These are phyloP conservation scores for Nephrotoma flavescens DNA, from an alignment of 2,888 invertebrate species.

Conservation along the genomic window DNA sequence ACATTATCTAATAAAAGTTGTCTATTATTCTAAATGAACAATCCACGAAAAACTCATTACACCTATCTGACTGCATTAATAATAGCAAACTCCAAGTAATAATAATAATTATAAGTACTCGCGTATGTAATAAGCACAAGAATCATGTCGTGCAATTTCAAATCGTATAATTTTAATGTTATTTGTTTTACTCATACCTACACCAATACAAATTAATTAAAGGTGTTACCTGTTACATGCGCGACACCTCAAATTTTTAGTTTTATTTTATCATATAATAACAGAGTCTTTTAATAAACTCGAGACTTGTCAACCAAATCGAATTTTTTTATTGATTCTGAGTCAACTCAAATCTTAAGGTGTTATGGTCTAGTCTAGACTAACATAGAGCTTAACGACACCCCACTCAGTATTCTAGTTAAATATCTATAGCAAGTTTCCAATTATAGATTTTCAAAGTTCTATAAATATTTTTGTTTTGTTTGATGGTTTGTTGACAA, in stretches of 20 bases:
- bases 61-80: not conserved
- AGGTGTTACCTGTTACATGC: not conserved
- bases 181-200: not conserved
- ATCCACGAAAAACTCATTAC: not conserved
- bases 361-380: not conserved
- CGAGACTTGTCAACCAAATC: not conserved
- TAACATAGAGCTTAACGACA: not conserved
- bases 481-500: not conserved
- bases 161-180: not conserved
- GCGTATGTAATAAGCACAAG: not conserved
- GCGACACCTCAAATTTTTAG: not conserved
- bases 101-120: not conserved
- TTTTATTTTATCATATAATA: not conserved
- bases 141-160: not conserved
- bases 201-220: not conserved
- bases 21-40: not conserved
- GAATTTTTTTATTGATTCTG: not conserved
- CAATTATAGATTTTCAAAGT: not conserved
- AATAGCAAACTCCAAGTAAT: not conserved
- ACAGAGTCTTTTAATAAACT: not conserved
- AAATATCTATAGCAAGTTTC: not conserved
- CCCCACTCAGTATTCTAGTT: not conserved
- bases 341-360: not conserved
- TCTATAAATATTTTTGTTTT: not conserved
- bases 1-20: not conserved